Evolutionary conservation across 2,888 invertebrate genomes (phyloP).

Genomic region (Pterobdella sp.): DNA sequence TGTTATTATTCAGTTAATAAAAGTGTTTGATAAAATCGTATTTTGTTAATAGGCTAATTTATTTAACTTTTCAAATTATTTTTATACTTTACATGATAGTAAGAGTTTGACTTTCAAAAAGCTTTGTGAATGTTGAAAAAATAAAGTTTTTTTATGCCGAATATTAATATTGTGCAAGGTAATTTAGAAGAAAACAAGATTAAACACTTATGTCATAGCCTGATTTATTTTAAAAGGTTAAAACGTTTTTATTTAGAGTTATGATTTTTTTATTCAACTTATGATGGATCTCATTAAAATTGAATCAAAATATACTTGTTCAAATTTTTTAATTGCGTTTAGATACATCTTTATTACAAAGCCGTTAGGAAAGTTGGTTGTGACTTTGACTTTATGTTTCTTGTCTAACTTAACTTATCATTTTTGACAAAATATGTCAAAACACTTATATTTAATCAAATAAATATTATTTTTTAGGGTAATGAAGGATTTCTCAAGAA

Average conservation of each 20-base stretch:
- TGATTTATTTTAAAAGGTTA: background rate
- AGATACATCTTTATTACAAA: background rate
- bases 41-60: too few species aligned
- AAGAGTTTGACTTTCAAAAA: too few species aligned
- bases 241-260: background rate
- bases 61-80: too few species aligned
- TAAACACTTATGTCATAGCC: background rate
- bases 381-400: background rate
- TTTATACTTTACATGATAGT: too few species aligned
- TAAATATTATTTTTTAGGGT: background rate
- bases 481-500: background rate
- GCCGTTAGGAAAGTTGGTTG: constrained; percentile 9
- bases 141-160: background rate
- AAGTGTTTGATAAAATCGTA: too few species aligned
- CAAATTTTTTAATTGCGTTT: too few species aligned
- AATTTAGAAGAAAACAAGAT: background rate
- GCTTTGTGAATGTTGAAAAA: too few species aligned
- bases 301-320: too few species aligned
- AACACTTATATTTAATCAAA: background rate
- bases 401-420: constrained; percentile 13
- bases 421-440: background rate
- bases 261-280: background rate
- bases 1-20: too few species aligned
- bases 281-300: too few species aligned
- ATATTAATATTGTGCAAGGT: background rate